Evolutionary conservation across 2,797 vertebrate genomes (phyloP), one percentile per base, ranked within the genome.

Genomic region (Enteromius anoplus): DNA sequence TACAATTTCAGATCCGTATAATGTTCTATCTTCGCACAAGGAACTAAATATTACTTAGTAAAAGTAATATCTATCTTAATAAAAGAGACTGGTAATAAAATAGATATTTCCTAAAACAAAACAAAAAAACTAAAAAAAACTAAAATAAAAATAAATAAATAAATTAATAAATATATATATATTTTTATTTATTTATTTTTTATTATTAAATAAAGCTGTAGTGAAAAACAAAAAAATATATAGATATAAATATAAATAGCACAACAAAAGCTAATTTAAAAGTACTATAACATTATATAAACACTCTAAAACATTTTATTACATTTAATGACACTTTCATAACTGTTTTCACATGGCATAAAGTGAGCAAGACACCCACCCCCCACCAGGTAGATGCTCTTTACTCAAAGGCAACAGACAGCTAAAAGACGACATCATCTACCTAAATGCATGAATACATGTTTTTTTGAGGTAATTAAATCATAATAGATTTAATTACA

Each of bases 401-500:
- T 75, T 51, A 32, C 45, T 75, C 29, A 64, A 51, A 40, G 45
- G 4, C 9, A 72, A 69, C 5, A 53, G 10, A 5, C 14, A 66
- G 42, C 62, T 40, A 49, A 73, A 40, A 45, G 53, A 66, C 4
- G 19, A 73, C 26, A 70, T 23, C 3, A 21, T 76, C 65, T 42
- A 71, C 53, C 69, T 37, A 60, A 80, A 85, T 75, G 55, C 83
- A 84, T 71, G 75, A 87, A 90, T 86, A 82, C 51, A 84, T 68
- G 62, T 26, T 70, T 85, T 85, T 85, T 85, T 76, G 65, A 85
- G 51, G 77, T 64, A 78, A 78, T 79, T 86, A 70, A 84, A 80
- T 78, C 70, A 78, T 87, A 88, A 87, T 81, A 73, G 53, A 40
- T 78, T 78, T 88, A 88, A 90, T 87, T 82, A 70, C 66, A 23